Base-by-base conservation (phyloP, 2,797 vertebrate genomes). In the Mareca strepera region DNA sequence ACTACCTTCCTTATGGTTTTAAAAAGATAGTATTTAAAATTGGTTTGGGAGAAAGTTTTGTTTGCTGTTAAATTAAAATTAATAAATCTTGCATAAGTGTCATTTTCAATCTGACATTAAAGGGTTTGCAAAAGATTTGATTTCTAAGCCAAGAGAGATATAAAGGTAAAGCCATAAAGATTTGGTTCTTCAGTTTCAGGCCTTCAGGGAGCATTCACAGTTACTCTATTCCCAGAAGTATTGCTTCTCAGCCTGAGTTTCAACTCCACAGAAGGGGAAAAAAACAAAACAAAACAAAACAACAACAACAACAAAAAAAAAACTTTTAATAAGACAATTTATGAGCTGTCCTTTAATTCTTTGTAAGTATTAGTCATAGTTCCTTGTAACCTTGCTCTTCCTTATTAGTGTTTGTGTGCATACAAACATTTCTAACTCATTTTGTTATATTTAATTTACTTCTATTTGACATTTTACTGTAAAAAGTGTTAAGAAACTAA, bases 361-460 rank as follows among this genome's bases (percentile, higher is more conserved):
- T 55, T 88, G 15, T 28, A 80, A 88, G 44, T 53, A 37, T 6
- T 43, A 68, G 29, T 72, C 44, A 74, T 17, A 77, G 35, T 9
- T 91, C 33, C 43, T 82, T 62, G 55, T 29, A 82, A 72, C 21
- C 26, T n/a, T 80, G 33, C 20, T 72, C 28, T 60, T 93, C 63
- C 20, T 84, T 76, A 55, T 48, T 55, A 86, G 14, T 37, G 23
- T 17, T 86, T 72, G 28, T 68, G 9, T 80, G 28, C 44, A 58
- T 52, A 82, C 4, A 62, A 4, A 12, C 56, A 77, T 68, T 77
- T 88, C 29, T 84, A 80, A 60, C 28, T 86, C 67, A 48, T 63
- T 93, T 82, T 70, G 25, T 85, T 77, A 25, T 39, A 82, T 93
- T 82, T 90, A 77, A 70, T 85, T 67, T 76, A 50, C 17, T 88